Percentiles rank a stretch among this genome's conserved stretches.
phyloP scores from a whole-genome alignment of 1,140 invertebrate genomes.

The Pteromalus puparum region DNA sequence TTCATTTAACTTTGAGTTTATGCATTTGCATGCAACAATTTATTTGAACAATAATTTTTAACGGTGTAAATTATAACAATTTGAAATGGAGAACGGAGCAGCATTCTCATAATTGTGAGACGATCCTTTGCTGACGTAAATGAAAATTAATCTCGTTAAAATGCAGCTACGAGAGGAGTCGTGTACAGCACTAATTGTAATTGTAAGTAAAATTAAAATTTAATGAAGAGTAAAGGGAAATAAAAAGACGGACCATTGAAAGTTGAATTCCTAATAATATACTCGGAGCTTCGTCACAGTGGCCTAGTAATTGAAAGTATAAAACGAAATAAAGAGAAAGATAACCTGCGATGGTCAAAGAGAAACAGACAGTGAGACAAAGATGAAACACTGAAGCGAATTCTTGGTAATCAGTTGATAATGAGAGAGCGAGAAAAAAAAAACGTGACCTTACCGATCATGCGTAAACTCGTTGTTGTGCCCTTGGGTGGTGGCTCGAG shows the following conservation, averaged over 20 bases:
- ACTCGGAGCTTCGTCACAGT: neutral
- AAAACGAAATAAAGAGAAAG: neutral
- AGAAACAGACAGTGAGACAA: neutral
- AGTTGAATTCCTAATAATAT: neutral
- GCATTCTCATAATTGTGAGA: neutral
- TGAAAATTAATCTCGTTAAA: neutral
- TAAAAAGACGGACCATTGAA: neutral
- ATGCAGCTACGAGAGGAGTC: neutral
- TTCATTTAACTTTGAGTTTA: too few species aligned
- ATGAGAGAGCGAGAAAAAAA: neutral
- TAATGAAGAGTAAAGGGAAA: neutral
- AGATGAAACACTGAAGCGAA: neutral
- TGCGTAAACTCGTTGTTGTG: conserved; percentile 25
- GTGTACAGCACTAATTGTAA: neutral
- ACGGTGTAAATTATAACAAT: too few species aligned
- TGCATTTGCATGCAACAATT: too few species aligned
- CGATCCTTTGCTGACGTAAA: neutral
- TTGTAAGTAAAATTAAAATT: neutral
- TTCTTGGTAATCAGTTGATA: neutral
- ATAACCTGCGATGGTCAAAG: neutral
- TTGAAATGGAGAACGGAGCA: neutral
- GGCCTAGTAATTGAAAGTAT: neutral
- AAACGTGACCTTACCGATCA: conserved; percentile 40
- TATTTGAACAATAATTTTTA: too few species aligned
- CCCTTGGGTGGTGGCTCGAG: neutral